Conservation (phyloP, 2,113 vertebrate genomes). For the Corvus hawaiiensis region DNA sequence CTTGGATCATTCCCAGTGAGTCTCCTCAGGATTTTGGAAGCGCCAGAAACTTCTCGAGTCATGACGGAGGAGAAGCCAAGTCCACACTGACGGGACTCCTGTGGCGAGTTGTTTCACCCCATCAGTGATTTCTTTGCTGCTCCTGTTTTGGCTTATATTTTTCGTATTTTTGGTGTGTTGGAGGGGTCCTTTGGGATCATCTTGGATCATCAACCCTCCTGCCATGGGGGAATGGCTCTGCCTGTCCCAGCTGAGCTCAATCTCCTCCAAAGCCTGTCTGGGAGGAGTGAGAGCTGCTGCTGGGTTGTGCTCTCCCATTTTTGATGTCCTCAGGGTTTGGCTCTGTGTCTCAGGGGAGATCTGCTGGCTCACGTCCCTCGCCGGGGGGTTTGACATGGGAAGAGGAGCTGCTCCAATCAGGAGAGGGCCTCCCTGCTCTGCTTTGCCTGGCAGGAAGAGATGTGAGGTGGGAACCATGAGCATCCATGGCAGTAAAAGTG, state of each 20-base stretch:
- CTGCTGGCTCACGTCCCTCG: not conserved
- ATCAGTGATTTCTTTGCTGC: not conserved
- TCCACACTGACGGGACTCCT: accelerated
- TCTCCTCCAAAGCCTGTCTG: not conserved
- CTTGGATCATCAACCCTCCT: not conserved
- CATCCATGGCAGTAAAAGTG: not conserved
- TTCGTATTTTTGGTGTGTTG: not conserved
- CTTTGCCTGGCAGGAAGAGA: not conserved
- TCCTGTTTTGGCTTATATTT: not conserved
- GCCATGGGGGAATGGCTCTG: not conserved
- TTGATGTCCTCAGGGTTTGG: not conserved
- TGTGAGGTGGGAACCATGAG: not conserved
- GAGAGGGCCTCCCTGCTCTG: not conserved
- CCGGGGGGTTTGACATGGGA: not conserved
- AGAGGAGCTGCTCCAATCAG: not conserved
- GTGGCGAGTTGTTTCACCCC: not conserved
- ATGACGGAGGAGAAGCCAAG: not conserved
- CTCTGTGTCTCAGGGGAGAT: not conserved
- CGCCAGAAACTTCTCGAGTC: not conserved
- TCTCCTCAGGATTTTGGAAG: not conserved
- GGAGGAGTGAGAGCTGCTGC: not conserved
- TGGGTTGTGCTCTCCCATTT: not conserved
- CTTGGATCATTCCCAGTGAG: not conserved
- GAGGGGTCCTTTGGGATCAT: not conserved
- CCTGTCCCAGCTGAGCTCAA: not conserved